Evolutionary conservation across 2,113 vertebrate species (phyloP).

Genomic region (zebrafish (Danio rerio)): DNA sequence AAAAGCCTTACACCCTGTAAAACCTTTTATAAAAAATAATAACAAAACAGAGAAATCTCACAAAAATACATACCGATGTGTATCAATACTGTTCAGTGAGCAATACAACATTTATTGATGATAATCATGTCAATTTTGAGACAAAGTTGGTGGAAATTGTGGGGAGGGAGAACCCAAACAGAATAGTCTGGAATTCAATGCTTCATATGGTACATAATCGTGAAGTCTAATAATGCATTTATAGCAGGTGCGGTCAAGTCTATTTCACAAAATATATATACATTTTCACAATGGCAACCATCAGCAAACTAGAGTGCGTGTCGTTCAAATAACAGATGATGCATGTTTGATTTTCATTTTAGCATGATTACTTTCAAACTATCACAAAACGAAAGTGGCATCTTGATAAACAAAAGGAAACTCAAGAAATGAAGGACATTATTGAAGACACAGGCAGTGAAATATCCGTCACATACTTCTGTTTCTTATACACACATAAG

Average conservation of each 20-base stretch:
- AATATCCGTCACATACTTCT: slow-evolving; percentile 20
- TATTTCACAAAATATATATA: slow-evolving; percentile 54
- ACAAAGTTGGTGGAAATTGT: slow-evolving; percentile 42
- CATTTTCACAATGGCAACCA: slow-evolving; percentile 48
- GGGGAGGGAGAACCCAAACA: slow-evolving; percentile 36
- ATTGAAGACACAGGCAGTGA: slow-evolving; percentile 30
- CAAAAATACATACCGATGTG: slow-evolving; percentile 19
- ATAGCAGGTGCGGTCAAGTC: slow-evolving; percentile 43
- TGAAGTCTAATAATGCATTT: slow-evolving; percentile 38
- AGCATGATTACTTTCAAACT: slow-evolving; percentile 24
- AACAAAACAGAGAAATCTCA: slow-evolving; percentile 27
- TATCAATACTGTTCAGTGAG: slow-evolving; percentile 43
- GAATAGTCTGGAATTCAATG: slow-evolving; percentile 26
- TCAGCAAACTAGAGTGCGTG: slow-evolving; percentile 33
- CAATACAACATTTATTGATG: slow-evolving; percentile 62
- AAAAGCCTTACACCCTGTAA: neutral
- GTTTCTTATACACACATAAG: slow-evolving; percentile 35
- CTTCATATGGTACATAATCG: slow-evolving; percentile 35
- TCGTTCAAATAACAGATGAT: slow-evolving; percentile 29
- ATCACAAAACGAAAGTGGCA: neutral
- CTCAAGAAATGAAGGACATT: slow-evolving; percentile 27
- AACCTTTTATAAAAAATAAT: slow-evolving; percentile 22
- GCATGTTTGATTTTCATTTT: slow-evolving; percentile 25
- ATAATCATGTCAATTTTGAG: slow-evolving; percentile 54
- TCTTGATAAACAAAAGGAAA: slow-evolving; percentile 9